Evolutionary conservation across 2,888 invertebrate genomes (phyloP).

Genomic region (Ariolimax columbianus): DNA sequence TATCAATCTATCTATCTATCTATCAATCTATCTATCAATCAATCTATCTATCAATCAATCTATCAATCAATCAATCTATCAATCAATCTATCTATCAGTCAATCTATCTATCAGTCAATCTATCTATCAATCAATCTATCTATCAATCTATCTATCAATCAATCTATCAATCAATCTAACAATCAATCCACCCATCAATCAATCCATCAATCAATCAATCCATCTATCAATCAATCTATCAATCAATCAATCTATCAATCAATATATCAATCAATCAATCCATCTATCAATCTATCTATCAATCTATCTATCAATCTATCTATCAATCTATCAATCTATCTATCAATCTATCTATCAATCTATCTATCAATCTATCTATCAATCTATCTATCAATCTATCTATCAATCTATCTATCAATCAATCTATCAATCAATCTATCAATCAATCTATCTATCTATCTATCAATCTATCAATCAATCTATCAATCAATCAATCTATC

Average conservation of each 20-base stretch:
- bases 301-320: not conserved
- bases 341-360: not conserved
- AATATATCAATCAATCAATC: too few relatives aligned
- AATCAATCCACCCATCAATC: not conserved
- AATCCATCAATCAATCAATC: too few relatives aligned
- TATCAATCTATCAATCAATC: not conserved
- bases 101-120: too few relatives aligned
- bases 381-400: not conserved
- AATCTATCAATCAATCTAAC: not conserved
- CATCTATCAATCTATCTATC: too few relatives aligned
- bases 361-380: not conserved
- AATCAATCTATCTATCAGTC: too few relatives aligned
- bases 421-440: not conserved
- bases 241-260: too few relatives aligned
- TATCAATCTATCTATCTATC: not conserved
- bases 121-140: slow-evolving; percentile 20
- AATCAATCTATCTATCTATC: not conserved
- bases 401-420: not conserved
- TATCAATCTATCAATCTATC: not conserved
- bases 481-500: too few relatives aligned
- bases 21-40: not conserved
- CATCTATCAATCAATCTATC: too few relatives aligned
- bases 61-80: slow-evolving; percentile 18
- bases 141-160: slow-evolving; percentile 19
- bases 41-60: slow-evolving; percentile 20